Evolutionary conservation across 2,113 vertebrate genomes (phyloP).

Genomic region (Hippopotamus amphibius): DNA sequence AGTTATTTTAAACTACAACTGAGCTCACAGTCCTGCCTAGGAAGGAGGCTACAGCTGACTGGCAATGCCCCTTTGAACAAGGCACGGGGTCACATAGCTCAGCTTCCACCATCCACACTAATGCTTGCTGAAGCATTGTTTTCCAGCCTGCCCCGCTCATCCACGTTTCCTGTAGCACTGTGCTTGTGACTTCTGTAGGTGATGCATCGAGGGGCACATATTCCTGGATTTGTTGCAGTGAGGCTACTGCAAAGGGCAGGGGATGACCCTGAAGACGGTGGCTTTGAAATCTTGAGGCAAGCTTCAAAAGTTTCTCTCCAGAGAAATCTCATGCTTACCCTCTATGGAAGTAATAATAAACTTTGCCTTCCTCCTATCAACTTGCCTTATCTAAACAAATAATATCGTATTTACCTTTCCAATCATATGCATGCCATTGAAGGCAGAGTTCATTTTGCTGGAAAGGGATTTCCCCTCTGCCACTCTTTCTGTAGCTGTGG

Average conservation of each 20-base stretch:
- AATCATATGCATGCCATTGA: not conserved
- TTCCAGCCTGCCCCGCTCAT: not conserved
- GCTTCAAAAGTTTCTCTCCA: not conserved
- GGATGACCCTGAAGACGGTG: not conserved
- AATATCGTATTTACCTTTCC: not conserved
- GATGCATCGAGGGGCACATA: not conserved
- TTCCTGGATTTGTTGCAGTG: not conserved
- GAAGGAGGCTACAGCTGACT: not conserved
- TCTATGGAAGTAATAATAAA: not conserved
- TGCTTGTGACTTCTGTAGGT: not conserved
- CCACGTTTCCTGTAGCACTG: not conserved
- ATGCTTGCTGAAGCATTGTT: not conserved
- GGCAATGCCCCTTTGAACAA: too few relatives aligned
- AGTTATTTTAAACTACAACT: not conserved
- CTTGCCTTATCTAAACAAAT: not conserved
- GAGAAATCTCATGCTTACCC: not conserved
- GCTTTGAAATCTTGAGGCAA: not conserved
- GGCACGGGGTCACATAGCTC: not conserved
- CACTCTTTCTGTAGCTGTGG: not conserved
- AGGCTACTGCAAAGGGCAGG: not conserved
- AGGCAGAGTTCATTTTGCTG: not conserved
- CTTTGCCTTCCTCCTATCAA: not conserved
- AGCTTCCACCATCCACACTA: not conserved
- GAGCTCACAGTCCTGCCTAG: not conserved
- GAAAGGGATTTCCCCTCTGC: not conserved